Percentiles rank a stretch among this genome's conserved stretches.
Conservation (phyloP, 2,888 invertebrate species). For the Agrotis exclamationis region DNA sequence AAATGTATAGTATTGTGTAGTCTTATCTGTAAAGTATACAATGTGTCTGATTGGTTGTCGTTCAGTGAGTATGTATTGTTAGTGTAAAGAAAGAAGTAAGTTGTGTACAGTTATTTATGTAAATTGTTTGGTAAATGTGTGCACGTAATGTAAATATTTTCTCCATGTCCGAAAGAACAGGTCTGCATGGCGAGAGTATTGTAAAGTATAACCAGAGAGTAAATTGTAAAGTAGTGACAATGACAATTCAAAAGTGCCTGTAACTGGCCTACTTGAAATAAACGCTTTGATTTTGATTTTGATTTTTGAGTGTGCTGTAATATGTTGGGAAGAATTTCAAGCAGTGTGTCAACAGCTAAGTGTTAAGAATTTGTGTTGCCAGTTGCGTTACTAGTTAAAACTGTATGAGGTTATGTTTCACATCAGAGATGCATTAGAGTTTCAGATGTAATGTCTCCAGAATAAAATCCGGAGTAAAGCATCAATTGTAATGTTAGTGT, state of each 20-base stretch:
- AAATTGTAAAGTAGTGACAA: slow-evolving; percentile 17
- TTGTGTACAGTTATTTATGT: neutral
- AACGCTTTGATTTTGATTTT: no score
- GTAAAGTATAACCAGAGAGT: slow-evolving; percentile 5
- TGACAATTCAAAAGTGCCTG: no score
- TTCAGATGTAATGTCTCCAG: no score
- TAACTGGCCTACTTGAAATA: no score
- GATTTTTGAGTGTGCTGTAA: neutral
- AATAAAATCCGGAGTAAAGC: neutral
- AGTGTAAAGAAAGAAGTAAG: slow-evolving; percentile 7
- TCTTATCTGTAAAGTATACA: slow-evolving; percentile 13
- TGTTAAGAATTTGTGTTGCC: neutral
- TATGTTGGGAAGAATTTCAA: slow-evolving; percentile 15
- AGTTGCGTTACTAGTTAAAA: neutral
- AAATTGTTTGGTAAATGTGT: slow-evolving; percentile 6
- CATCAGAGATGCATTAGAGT: neutral
- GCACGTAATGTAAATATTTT: neutral
- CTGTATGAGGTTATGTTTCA: neutral
- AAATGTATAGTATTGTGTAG: slow-evolving; percentile 3
- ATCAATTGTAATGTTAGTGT: neutral
- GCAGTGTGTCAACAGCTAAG: slow-evolving; percentile 30
- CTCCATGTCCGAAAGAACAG: neutral
- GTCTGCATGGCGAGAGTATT: slow-evolving; percentile 12
- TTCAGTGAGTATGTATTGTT: neutral
- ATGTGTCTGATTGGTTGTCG: neutral